These are phyloP conservation scores for Sminthurides aquaticus DNA, from an alignment of 2,888 invertebrate genomes.

Conservation along the genomic window DNA sequence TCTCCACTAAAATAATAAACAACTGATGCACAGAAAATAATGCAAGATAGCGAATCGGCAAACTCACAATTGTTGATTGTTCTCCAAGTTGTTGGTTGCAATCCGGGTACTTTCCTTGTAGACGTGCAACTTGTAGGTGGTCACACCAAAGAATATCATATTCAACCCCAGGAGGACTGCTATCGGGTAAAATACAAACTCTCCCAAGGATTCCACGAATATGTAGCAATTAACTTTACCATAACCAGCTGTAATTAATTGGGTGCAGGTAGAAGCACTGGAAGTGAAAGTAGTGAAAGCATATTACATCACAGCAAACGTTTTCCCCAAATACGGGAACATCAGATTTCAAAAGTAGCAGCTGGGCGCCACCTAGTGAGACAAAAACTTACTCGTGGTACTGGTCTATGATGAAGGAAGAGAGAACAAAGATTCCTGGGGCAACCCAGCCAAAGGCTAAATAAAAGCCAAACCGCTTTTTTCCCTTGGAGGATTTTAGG, in stretches of 20 bases:
- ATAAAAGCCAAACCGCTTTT: constrained; percentile 11
- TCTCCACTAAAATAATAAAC: neutral
- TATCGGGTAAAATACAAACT: constrained; percentile 16
- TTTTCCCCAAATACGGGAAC: too few relatives aligned
- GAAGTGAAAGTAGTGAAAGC: neutral
- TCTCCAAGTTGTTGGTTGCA: constrained; percentile 17
- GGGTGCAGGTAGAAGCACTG: neutral
- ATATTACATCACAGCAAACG: too few relatives aligned
- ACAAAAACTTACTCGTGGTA: constrained; percentile 1
- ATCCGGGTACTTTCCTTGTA: constrained; percentile 22
- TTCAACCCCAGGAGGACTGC: constrained; percentile 15
- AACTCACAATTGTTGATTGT: constrained; percentile 20
- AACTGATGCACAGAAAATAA: too few relatives aligned
- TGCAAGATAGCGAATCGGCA: neutral
- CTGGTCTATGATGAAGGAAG: neutral
- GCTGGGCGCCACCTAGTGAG: neutral
- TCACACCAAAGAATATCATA: constrained; percentile 17
- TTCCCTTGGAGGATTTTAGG: constrained; percentile 15
- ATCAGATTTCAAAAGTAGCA: too few relatives aligned
- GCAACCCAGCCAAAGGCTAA: constrained; percentile 15
- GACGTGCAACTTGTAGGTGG: constrained; percentile 20
- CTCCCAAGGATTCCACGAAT: constrained; percentile 2
- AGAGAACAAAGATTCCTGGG: constrained; percentile 11
- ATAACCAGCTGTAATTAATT: neutral
- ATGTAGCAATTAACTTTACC: constrained; percentile 11